phyloP scores from a whole-genome alignment of 2,888 invertebrate species.

The Silvanus unidentatus region DNA sequence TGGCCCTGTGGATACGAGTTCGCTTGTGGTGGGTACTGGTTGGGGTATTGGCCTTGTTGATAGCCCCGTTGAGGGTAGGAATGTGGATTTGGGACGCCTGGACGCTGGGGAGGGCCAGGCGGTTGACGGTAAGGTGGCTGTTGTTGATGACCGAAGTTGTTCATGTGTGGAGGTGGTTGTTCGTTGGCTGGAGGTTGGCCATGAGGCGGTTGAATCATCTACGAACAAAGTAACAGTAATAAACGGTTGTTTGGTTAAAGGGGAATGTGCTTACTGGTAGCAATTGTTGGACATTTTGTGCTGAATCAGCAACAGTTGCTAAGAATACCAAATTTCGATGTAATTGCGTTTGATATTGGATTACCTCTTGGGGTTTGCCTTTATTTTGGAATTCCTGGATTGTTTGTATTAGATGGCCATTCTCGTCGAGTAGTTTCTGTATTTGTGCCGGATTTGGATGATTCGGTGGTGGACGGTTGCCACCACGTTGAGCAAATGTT shows the following conservation, averaged over 20 bases:
- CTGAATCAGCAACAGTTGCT: constrained; percentile 93
- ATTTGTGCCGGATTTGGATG: constrained; percentile 79
- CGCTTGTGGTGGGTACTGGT: constrained; percentile 61
- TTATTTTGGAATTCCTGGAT: constrained; percentile 95
- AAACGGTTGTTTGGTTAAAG: background rate
- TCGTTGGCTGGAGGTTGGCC: constrained; percentile 40
- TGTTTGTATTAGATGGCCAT: constrained; percentile 92
- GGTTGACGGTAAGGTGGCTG: constrained; percentile 41
- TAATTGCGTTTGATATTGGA: constrained; percentile 89
- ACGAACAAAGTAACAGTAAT: constrained; percentile 5
- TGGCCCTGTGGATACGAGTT: constrained; percentile 59
- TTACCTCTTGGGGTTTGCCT: constrained; percentile 88
- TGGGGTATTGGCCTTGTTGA: constrained; percentile 62
- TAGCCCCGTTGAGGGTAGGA: constrained; percentile 64
- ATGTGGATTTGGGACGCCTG: constrained; percentile 42
- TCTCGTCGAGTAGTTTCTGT: constrained; percentile 96
- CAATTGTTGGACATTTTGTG: constrained; percentile 84
- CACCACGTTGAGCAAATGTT: constrained; percentile 66
- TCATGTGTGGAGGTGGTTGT: constrained; percentile 33
- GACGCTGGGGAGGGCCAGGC: constrained; percentile 39
- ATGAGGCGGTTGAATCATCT: constrained; percentile 55
- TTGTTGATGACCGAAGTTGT: constrained; percentile 20
- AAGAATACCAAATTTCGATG: constrained; percentile 94
- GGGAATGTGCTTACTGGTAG: constrained; percentile 65
- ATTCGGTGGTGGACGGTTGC: constrained; percentile 68